Base-by-base conservation (phyloP, 2,113 vertebrate species). In the Dasyprocta punctata region DNA sequence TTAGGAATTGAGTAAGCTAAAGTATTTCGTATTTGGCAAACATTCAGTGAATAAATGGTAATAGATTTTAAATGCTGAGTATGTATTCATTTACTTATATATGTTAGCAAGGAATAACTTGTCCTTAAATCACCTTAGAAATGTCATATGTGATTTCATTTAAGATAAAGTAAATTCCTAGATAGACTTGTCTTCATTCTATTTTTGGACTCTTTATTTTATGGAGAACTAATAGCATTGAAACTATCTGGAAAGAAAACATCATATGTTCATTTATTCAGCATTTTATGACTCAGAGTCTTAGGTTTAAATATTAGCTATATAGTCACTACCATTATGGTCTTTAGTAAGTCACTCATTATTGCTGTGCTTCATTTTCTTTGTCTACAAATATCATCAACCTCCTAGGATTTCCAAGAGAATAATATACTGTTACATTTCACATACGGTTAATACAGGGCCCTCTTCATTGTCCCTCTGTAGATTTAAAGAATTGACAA, bases 151-250 rank as follows among this genome's bases (percentile, higher is more conserved):
- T 69, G 17, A 5, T 89, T 92, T 81, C 44, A 36, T 95, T 81
- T 96, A 54, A 78, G 33, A 92, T 82, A 83, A 87, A n/a, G 5
- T 84, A 63, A 89, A 89, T 96, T 95, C 38, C 56, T 92, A 3
- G 88, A 44, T 93, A 89, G 63, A 61, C 30, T 91, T 97, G 14
- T 87, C 26, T 38, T 86, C 83, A 77, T 95, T 93, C 24, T 96
- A 4, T 71, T 95, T 86, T 92, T 94, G 28, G 33, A 78, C 14
- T 90, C 33, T 44, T 78, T 94, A 77, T 96, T 96, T 94, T 90
- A 54, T 88, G 90, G 75, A 94, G 90, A 97, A 83, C 5, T 22
- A 61, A 1, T 49, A 11, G 84, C 30, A 33, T 54, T 92, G 80
- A 95, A 90, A 95, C 77, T 88, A 38, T 85, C 38, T 90, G 49